Conservation (phyloP, 2,113 vertebrate species). For the Semnopithecus entellus region DNA sequence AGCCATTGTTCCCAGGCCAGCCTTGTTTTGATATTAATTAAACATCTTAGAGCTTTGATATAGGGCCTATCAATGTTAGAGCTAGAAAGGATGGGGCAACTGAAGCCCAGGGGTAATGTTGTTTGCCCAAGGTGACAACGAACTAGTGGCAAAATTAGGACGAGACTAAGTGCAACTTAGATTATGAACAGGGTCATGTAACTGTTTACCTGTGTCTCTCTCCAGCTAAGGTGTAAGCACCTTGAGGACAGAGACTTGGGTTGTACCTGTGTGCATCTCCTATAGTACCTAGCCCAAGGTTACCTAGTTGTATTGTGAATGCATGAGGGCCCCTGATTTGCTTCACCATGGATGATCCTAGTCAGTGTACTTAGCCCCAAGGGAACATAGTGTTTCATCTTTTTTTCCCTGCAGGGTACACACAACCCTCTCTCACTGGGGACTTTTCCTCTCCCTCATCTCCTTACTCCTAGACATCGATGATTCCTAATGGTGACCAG, state of each 20-base stretch:
- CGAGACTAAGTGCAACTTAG: neutral
- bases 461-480: neutral
- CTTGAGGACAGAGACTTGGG: neutral
- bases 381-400: neutral
- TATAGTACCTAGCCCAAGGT: neutral
- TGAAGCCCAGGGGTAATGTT: neutral
- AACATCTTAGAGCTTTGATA: neutral
- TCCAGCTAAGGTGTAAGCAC: neutral
- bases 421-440: neutral
- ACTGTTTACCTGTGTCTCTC: neutral
- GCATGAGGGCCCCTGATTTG: neutral
- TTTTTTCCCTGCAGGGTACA: neutral
- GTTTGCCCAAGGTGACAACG: neutral
- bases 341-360: neutral
- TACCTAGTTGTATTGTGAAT: neutral
- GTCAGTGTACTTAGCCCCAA: neutral
- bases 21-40: neutral
- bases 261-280: neutral
- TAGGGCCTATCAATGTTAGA: neutral
- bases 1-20: too few species aligned
- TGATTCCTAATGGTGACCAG: neutral
- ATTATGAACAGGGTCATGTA: neutral
- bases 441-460: neutral
- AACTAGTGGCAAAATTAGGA: neutral
- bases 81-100: neutral